Evolutionary conservation across 2,797 vertebrate genomes (phyloP).

Genomic region (Triplophysa bombifrons): DNA sequence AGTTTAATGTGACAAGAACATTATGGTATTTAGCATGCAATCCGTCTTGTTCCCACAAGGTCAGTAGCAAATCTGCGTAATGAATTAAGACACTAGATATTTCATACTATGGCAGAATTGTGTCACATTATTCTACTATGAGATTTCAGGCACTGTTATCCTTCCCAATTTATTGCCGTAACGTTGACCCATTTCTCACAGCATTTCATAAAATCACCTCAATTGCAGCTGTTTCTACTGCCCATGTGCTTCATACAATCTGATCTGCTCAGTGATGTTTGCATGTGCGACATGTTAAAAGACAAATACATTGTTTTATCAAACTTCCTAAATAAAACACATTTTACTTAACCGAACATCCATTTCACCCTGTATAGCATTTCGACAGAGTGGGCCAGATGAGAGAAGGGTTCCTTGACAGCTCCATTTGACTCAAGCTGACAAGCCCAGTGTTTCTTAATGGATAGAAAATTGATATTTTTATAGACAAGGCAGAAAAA

Average conservation of each 20-base stretch:
- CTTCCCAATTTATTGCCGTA: slow-evolving; percentile 7
- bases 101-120: slow-evolving; percentile 27
- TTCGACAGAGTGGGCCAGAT: not conserved
- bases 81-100: slow-evolving; percentile 16
- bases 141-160: slow-evolving; percentile 11
- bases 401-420: slow-evolving; percentile 5
- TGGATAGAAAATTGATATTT: slow-evolving; percentile 37
- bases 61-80: slow-evolving; percentile 20
- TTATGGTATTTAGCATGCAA: not conserved
- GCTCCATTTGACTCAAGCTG: slow-evolving; percentile 31
- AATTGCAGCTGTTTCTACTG: not conserved
- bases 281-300: not conserved
- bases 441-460: slow-evolving; percentile 44
- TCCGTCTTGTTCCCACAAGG: slow-evolving; percentile 19
- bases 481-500: slow-evolving; percentile 22
- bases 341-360: slow-evolving; percentile 6
- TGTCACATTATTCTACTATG: not conserved
- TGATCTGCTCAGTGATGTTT: not conserved
- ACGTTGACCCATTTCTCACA: slow-evolving; percentile 15
- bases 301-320: not conserved
- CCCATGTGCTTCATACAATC: not conserved
- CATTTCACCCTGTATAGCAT: not conserved
- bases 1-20: not conserved
- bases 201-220: slow-evolving; percentile 7
- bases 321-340: not conserved